phyloP scores from a whole-genome alignment of 2,888 invertebrate genomes.

The Aromia moschata region DNA sequence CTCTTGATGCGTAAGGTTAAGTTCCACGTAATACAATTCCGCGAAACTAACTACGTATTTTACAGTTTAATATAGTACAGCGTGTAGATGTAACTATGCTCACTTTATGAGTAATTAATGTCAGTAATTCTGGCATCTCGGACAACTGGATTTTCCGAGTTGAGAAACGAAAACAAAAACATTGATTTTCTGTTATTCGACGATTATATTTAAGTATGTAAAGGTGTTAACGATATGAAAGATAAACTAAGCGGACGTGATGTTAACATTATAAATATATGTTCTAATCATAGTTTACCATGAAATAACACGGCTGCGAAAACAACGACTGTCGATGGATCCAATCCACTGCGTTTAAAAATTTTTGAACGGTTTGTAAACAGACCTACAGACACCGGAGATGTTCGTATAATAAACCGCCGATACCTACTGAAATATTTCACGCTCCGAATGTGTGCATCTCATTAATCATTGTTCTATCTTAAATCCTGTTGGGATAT shows the following conservation, averaged over 20 bases:
- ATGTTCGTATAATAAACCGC: conserved; percentile 2
- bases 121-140: background rate
- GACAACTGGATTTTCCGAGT: conserved; percentile 1
- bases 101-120: no score
- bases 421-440: background rate
- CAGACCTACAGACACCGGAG: background rate
- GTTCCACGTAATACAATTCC: no score
- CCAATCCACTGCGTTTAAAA: conserved; percentile 24
- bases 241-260: conserved; percentile 17
- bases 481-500: no score
- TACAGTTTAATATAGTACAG: no score
- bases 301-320: conserved; percentile 34
- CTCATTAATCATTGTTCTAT: no score
- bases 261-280: conserved; percentile 18
- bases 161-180: background rate
- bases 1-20: no score
- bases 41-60: no score
- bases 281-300: conserved; percentile 20
- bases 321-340: conserved; percentile 35
- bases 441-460: no score
- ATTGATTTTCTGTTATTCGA: conserved; percentile 8
- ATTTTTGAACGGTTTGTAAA: conserved; percentile 28
- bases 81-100: no score
- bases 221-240: conserved; percentile 21
- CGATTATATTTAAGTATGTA: conserved; percentile 11